Conservation (phyloP, 2,888 invertebrate genomes). For the Lepidochitona cinerea region DNA sequence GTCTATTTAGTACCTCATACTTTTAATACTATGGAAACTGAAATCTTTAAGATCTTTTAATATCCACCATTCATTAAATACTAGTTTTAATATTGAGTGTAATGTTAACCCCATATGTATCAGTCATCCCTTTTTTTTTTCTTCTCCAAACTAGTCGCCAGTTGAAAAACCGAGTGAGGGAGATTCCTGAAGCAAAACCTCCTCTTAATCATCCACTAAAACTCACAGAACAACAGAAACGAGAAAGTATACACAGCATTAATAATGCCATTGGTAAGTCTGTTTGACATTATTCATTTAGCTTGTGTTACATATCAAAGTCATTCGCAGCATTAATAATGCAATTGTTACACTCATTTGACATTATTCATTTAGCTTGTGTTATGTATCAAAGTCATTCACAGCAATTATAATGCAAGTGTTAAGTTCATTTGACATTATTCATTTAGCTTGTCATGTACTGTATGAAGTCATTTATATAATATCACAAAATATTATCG, state of each 20-base stretch:
- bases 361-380: neutral
- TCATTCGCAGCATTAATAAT: conserved; percentile 62
- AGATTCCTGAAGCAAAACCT: conserved; percentile 47
- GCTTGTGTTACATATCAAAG: neutral
- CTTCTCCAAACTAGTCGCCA: too few species aligned
- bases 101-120: too few species aligned
- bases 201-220: conserved; percentile 64
- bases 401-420: conserved; percentile 68
- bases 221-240: conserved; percentile 50
- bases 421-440: conserved; percentile 47
- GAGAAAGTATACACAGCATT: conserved; percentile 64
- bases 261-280: conserved; percentile 69
- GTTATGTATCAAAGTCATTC: conserved; percentile 2
- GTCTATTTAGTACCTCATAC: too few species aligned
- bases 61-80: too few species aligned
- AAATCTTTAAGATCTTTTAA: too few species aligned
- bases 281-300: neutral
- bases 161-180: conserved; percentile 65
- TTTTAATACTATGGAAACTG: too few species aligned
- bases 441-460: neutral
- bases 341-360: conserved; percentile 62
- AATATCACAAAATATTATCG: too few species aligned
- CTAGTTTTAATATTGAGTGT: too few species aligned
- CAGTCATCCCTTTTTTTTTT: too few species aligned
- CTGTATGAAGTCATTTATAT: too few species aligned